Evolutionary conservation across 2,888 invertebrate genomes (phyloP).

Genomic region (Neoascia interrupta): DNA sequence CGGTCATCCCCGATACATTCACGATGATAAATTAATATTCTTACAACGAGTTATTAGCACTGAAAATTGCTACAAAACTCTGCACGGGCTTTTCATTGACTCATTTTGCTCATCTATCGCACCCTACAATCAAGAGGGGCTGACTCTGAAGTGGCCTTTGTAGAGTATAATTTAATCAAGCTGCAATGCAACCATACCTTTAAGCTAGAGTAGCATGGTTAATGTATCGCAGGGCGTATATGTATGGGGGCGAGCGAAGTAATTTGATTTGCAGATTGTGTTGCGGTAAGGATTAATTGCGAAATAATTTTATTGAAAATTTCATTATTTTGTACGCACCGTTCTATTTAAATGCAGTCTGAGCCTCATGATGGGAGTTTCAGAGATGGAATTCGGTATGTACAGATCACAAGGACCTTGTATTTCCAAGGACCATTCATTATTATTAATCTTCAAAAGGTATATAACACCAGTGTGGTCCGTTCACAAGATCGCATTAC

Average conservation of each 20-base stretch:
- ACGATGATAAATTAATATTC: conserved; percentile 67
- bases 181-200: conserved; percentile 46
- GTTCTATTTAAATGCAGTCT: background rate
- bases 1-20: conserved; percentile 61
- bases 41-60: conserved; percentile 64
- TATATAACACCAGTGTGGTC: too few species aligned
- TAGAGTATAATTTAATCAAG: conserved; percentile 60
- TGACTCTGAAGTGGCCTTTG: conserved; percentile 11
- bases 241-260: too few species aligned
- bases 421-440: too few species aligned
- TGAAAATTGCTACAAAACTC: conserved; percentile 35
- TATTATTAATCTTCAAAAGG: too few species aligned
- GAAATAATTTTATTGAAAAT: conserved; percentile 62
- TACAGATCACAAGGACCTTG: too few species aligned
- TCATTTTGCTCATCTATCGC: conserved; percentile 20
- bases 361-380: too few species aligned
- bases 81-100: conserved; percentile 20
- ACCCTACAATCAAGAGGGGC: conserved; percentile 6
- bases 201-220: conserved; percentile 2
- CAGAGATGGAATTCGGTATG: too few species aligned
- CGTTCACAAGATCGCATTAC: too few species aligned
- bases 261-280: conserved; percentile 51
- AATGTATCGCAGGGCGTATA: background rate
- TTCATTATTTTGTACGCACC: conserved; percentile 34
- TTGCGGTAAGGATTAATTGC: conserved; percentile 57